Percentiles rank a stretch among this genome's conserved stretches.
Conservation (phyloP, 2,797 vertebrate species). For the Eulemur albifrons region DNA sequence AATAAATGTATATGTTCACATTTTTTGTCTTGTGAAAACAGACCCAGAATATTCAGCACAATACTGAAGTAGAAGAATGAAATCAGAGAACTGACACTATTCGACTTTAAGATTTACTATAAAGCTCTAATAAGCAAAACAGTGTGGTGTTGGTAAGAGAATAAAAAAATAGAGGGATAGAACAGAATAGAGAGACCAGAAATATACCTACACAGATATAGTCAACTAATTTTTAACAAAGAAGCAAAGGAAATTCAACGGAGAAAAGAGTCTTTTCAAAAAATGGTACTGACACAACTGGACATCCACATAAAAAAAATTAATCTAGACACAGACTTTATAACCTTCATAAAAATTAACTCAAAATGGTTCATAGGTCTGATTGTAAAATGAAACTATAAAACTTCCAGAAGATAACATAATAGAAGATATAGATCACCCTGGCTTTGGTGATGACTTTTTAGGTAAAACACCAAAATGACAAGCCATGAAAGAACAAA, state of each 20-base stretch:
- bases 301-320: background rate
- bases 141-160: background rate
- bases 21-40: background rate
- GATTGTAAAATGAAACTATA: background rate
- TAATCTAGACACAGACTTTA: background rate
- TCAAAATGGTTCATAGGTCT: background rate
- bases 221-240: background rate
- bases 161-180: background rate
- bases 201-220: background rate
- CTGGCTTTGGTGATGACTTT: background rate
- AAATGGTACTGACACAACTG: background rate
- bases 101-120: background rate
- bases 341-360: background rate
- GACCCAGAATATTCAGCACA: background rate
- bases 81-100: background rate
- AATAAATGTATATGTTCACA: background rate
- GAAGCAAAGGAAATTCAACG: background rate
- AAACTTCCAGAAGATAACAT: background rate
- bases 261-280: background rate
- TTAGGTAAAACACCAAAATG: background rate
- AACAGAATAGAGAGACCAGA: background rate
- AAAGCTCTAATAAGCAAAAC: background rate
- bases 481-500: background rate
- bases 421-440: background rate
- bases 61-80: background rate